A percentile compares a stretch with the other conserved stretches of the same genome.
phyloP scores from a whole-genome alignment of 2,797 vertebrate genomes.

The Amblyopsis hoosieri region DNA sequence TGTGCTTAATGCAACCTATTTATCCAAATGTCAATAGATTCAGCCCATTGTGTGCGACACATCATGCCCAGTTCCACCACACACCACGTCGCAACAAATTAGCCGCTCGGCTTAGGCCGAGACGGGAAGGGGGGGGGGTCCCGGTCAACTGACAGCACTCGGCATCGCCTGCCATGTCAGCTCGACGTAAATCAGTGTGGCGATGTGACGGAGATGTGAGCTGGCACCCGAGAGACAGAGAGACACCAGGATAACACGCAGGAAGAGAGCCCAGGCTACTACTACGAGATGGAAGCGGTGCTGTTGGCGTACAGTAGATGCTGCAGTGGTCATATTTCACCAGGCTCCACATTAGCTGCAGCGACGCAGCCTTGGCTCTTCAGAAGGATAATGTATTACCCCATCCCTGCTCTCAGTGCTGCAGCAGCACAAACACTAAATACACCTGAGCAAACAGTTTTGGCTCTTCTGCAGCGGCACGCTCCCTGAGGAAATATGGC shows the following conservation, averaged over 20 bases:
- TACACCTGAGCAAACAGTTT: constrained; percentile 2
- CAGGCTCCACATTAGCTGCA: constrained; percentile 21
- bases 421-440: constrained; percentile 22
- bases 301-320: constrained; percentile 30
- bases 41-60: neutral
- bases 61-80: neutral
- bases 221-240: constrained; percentile 3
- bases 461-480: neutral
- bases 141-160: neutral
- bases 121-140: no score
- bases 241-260: neutral
- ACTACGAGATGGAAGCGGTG: neutral
- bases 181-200: constrained; percentile 15
- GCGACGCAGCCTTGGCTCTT: constrained; percentile 29
- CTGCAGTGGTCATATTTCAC: constrained; percentile 61
- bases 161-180: neutral
- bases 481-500: no score
- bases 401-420: constrained; percentile 10
- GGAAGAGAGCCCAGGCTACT: neutral
- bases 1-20: neutral
- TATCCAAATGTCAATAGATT: neutral
- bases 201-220: neutral
- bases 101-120: neutral
- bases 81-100: neutral
- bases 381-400: constrained; percentile 16